Evolutionary conservation across 2,113 vertebrate genomes (phyloP).

Genomic region (Hypanus sabinus): DNA sequence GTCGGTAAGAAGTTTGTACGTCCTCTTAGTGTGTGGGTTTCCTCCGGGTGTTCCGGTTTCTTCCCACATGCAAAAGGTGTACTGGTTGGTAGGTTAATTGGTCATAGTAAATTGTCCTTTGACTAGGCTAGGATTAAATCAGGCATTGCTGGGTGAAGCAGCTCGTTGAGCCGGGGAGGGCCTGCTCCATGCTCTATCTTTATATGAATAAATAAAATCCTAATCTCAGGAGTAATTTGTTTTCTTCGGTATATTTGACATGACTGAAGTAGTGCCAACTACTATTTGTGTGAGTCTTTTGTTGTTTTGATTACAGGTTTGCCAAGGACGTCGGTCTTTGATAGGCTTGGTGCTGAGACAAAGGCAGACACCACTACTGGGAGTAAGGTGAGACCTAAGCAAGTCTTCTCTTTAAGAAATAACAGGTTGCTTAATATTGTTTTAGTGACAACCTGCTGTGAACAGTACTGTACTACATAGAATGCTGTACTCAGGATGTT

Average conservation of each 20-base stretch:
- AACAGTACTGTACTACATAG: not conserved
- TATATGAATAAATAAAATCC: not conserved
- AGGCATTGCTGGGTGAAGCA: too few species aligned
- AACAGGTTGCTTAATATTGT: not conserved
- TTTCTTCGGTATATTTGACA: not conserved
- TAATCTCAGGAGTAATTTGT: not conserved
- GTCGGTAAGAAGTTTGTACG: too few species aligned
- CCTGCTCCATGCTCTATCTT: too few species aligned
- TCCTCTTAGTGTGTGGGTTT: too few species aligned
- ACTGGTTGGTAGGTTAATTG: too few species aligned
- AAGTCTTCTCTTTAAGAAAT: not conserved
- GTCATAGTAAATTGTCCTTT: too few species aligned
- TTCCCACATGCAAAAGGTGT: too few species aligned
- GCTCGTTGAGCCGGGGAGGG: too few species aligned
- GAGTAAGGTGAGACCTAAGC: conserved; percentile 60
- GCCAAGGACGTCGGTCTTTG: conserved; percentile 79
- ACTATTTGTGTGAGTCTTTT: not conserved
- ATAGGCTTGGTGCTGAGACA: conserved; percentile 77
- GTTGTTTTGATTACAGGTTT: conserved; percentile 51
- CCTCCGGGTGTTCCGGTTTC: too few species aligned
- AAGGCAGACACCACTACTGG: conserved; percentile 58
- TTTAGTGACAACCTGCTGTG: not conserved
- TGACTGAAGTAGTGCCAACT: not conserved
- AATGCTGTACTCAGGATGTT: too few species aligned
- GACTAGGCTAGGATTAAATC: too few species aligned